Conservation (phyloP, 2,113 vertebrate genomes). For the Bostrychus sinensis region DNA sequence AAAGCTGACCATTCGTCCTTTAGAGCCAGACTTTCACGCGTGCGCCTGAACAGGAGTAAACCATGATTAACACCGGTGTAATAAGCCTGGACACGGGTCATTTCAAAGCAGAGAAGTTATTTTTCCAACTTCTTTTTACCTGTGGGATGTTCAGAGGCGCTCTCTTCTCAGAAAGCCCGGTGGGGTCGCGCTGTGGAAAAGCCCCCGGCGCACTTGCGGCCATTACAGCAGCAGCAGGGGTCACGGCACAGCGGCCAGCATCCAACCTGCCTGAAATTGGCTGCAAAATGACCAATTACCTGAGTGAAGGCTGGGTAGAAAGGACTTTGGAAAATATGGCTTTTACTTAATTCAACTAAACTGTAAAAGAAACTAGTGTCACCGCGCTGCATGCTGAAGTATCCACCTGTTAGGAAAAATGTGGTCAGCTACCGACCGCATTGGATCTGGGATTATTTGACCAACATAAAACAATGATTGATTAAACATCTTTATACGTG, state of each 20-base stretch:
- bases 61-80: conserved; percentile 23
- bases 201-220: conserved; percentile 69
- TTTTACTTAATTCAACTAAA: conserved; percentile 81
- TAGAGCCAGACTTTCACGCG: neutral
- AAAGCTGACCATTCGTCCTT: neutral
- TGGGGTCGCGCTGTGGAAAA: conserved; percentile 69
- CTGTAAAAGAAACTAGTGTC: conserved; percentile 74
- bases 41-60: conserved; percentile 7
- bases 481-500: conserved; percentile 78
- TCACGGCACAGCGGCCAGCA: conserved; percentile 78
- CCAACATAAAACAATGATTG: conserved; percentile 70
- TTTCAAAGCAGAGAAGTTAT: conserved; percentile 38
- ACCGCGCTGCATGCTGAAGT: conserved; percentile 45
- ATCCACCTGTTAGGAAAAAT: conserved; percentile 48
- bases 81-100: conserved; percentile 28
- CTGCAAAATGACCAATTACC: conserved; percentile 84
- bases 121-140: conserved; percentile 42
- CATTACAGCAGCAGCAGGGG: conserved; percentile 82
- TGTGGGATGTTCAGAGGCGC: conserved; percentile 43
- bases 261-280: conserved; percentile 80
- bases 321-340: conserved; percentile 72
- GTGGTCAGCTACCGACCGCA: conserved; percentile 15
- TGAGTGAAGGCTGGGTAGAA: conserved; percentile 70
- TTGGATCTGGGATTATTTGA: conserved; percentile 44
- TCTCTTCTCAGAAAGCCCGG: conserved; percentile 47